Evolutionary conservation across 2,113 vertebrate species (phyloP).

Genomic region (Pterocles burchelli): DNA sequence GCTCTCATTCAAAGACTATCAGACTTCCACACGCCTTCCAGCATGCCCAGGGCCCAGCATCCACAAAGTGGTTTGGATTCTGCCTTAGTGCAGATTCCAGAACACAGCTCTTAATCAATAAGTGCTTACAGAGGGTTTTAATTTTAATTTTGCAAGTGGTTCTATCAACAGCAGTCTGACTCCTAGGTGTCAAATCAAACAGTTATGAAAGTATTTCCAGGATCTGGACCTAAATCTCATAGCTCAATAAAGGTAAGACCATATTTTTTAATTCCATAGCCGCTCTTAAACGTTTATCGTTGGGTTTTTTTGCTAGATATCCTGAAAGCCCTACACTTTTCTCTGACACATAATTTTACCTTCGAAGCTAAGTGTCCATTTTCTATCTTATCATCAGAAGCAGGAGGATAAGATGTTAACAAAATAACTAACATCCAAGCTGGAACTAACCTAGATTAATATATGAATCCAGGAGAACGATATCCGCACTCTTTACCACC

Average conservation of each 20-base stretch:
- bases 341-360: background rate
- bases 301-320: background rate
- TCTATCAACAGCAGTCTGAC: background rate
- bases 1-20: background rate
- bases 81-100: background rate
- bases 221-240: background rate
- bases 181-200: background rate
- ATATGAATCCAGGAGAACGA: background rate
- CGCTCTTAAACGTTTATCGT: background rate
- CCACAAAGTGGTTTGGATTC: background rate
- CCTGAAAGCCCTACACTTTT: background rate
- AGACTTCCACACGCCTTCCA: background rate
- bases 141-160: background rate
- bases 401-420: background rate
- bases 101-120: background rate
- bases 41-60: background rate
- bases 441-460: background rate
- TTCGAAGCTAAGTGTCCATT: background rate
- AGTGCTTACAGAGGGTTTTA: background rate
- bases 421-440: background rate
- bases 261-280: background rate
- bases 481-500: background rate
- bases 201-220: background rate
- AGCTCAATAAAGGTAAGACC: background rate
- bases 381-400: background rate